phyloP scores from a whole-genome alignment of 2,797 vertebrate genomes.

The Trachops cirrhosus region DNA sequence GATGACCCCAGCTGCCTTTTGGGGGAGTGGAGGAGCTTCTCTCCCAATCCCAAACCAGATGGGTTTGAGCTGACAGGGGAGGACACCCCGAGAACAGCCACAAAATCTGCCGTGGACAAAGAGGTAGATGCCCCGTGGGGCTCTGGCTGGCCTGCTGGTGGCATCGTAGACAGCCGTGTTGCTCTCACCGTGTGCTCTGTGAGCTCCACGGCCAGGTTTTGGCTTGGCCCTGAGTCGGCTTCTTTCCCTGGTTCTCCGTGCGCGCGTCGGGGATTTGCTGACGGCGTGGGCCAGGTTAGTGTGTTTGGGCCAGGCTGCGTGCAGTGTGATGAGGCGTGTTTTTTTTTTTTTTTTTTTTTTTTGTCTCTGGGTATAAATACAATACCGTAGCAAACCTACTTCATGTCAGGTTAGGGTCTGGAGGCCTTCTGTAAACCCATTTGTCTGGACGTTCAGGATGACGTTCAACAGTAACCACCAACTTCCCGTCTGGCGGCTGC shows the following conservation, averaged over 20 bases:
- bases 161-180: rapidly evolving
- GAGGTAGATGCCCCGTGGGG: not conserved
- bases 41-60: not conserved
- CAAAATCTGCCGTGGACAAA: not conserved
- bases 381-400: not conserved
- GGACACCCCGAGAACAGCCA: not conserved
- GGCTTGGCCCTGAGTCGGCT: not conserved
- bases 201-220: too few relatives aligned
- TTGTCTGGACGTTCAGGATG: not conserved
- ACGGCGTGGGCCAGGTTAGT: not conserved
- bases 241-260: not conserved
- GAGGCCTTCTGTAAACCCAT: not conserved
- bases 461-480: not conserved
- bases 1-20: not conserved
- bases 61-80: not conserved
- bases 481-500: not conserved
- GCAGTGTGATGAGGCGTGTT: not conserved
- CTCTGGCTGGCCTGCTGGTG: not conserved
- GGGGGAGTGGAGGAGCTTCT: not conserved
- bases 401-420: not conserved
- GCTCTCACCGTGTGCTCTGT: too few relatives aligned
- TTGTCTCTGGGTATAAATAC: not conserved
- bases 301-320: not conserved
- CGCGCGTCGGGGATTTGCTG: not conserved
- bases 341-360: not conserved